phyloP scores from a whole-genome alignment of 1,140 invertebrate species.

The Sarcophaga peregrina region DNA sequence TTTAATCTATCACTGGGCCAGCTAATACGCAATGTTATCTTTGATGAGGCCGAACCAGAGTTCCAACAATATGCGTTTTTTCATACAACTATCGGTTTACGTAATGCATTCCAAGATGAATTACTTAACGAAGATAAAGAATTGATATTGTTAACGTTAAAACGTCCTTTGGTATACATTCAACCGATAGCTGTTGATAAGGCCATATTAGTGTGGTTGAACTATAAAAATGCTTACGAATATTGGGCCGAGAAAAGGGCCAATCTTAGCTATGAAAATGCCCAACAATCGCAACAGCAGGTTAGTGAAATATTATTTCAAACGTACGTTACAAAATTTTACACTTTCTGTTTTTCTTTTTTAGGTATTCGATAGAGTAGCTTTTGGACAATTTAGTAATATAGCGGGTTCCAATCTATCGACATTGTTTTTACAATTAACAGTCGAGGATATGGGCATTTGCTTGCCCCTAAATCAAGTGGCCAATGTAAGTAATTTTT shows the following conservation, averaged over 20 bases:
- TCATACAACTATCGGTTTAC: slow-evolving; percentile 88
- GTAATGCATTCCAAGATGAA: slow-evolving; percentile 91
- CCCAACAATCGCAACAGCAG: slow-evolving; percentile 70
- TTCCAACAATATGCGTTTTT: slow-evolving; percentile 98
- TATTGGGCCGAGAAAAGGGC: slow-evolving; percentile 97
- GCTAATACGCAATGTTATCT: slow-evolving; percentile 90
- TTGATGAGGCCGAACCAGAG: slow-evolving; percentile 96
- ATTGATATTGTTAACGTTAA: slow-evolving; percentile 91
- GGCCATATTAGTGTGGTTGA: slow-evolving; percentile 96
- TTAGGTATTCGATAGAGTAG: slow-evolving; percentile 78
- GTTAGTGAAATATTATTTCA: neutral
- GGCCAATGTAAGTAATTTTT: slow-evolving; percentile 65
- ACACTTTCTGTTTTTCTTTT: slow-evolving; percentile 44
- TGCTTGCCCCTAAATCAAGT: slow-evolving; percentile 91
- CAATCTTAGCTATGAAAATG: slow-evolving; percentile 87
- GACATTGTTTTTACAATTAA: slow-evolving; percentile 92
- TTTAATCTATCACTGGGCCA: slow-evolving; percentile 95
- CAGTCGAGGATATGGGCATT: slow-evolving; percentile 96
- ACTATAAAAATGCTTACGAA: slow-evolving; percentile 98
- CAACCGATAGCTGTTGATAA: slow-evolving; percentile 96
- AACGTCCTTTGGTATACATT: slow-evolving; percentile 91
- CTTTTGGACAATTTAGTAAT: slow-evolving; percentile 81
- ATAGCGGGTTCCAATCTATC: slow-evolving; percentile 81
- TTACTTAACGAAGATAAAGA: slow-evolving; percentile 93
- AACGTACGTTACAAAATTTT: neutral